phyloP scores from a whole-genome alignment of 2,888 invertebrate genomes.

The Pyralis farinalis region DNA sequence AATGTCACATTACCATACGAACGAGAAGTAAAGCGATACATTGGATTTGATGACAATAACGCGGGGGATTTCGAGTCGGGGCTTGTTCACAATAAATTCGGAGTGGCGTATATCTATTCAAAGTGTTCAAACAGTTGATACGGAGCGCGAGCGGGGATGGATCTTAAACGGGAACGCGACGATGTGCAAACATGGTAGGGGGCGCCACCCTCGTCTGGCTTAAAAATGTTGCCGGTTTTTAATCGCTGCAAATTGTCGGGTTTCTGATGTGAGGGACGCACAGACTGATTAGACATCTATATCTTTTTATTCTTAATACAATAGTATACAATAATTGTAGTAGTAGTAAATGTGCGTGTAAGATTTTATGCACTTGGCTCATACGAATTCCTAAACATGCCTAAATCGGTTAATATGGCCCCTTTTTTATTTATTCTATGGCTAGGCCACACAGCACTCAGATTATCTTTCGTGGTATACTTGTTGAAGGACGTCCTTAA shows the following conservation, averaged over 20 bases:
- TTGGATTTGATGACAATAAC: constrained; percentile 28
- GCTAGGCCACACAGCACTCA: too few species aligned
- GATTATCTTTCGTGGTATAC: too few species aligned
- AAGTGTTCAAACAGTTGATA: constrained; percentile 62
- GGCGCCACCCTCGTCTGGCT: constrained; percentile 24
- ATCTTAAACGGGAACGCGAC: constrained; percentile 53
- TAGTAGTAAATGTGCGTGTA: too few species aligned
- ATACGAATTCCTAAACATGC: too few species aligned
- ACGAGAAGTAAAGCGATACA: constrained; percentile 38
- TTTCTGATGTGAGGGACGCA: too few species aligned
- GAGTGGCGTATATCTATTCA: constrained; percentile 74
- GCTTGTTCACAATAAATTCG: constrained; percentile 68
- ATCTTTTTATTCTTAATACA: too few species aligned
- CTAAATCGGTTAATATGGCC: too few species aligned
- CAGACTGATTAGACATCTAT: too few species aligned
- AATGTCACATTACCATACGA: constrained; percentile 75
- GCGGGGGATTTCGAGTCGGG: constrained; percentile 25
- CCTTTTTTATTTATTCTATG: too few species aligned
- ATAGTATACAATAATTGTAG: too few species aligned
- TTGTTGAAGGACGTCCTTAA: too few species aligned
- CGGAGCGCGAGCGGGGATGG: constrained; percentile 54
- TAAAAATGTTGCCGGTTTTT: constrained; percentile 15
- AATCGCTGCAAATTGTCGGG: constrained; percentile 9
- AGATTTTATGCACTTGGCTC: too few species aligned
- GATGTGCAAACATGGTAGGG: constrained; percentile 56